Conservation (phyloP, 1,140 invertebrate genomes). For the Drosophila pectinifera region DNA sequence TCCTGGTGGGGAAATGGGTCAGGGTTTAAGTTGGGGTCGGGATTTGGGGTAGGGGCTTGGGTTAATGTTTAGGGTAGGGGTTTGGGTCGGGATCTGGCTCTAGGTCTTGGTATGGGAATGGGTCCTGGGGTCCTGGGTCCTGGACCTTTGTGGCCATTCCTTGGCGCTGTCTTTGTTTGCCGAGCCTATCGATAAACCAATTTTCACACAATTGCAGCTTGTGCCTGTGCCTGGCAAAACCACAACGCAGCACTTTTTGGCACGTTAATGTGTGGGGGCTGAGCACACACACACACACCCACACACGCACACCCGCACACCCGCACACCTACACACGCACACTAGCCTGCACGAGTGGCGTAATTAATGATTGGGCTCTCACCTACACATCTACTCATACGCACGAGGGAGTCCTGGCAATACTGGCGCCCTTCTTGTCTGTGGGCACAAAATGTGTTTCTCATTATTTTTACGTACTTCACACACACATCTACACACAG, state of each 20-base stretch:
- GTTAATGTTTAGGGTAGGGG: too few relatives aligned
- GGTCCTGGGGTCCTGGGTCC: background rate
- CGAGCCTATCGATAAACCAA: constrained; percentile 71
- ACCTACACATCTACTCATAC: constrained; percentile 35
- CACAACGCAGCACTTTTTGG: constrained; percentile 80
- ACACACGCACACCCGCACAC: constrained; percentile 11
- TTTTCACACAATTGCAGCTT: constrained; percentile 69
- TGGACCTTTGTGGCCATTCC: constrained; percentile 40
- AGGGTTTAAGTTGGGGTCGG: too few relatives aligned
- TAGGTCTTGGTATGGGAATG: too few relatives aligned
- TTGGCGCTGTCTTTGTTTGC: constrained; percentile 40
- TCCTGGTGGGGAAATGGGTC: too few relatives aligned
- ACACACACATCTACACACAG: constrained; percentile 9
- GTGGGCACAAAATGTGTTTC: constrained; percentile 74
- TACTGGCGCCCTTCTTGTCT: constrained; percentile 45
- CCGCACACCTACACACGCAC: constrained; percentile 7
- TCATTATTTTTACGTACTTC: constrained; percentile 75
- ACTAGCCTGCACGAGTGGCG: constrained; percentile 22
- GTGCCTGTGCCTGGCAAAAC: constrained; percentile 35
- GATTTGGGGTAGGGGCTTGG: too few relatives aligned
- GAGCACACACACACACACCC: constrained; percentile 15
- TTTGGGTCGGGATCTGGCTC: too few relatives aligned
- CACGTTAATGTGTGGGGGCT: constrained; percentile 70
- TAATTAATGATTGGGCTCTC: constrained; percentile 78
- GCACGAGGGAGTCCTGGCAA: constrained; percentile 14